Evolutionary conservation across 1,140 invertebrate genomes (phyloP).

Genomic region (Lanistes nyassanus): DNA sequence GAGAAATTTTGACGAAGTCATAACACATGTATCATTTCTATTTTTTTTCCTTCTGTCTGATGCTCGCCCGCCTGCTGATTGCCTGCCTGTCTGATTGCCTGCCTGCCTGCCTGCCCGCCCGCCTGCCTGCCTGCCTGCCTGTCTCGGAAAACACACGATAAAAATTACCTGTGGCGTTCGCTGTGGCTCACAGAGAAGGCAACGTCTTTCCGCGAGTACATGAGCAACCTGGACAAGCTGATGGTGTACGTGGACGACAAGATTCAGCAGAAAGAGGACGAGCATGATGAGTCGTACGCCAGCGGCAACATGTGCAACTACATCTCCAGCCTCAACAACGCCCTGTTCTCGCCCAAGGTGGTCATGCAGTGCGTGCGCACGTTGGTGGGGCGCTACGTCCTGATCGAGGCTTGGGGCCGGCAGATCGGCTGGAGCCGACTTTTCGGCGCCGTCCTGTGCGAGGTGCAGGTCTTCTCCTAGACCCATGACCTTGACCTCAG

Average conservation of each 20-base stretch:
- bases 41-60: too few species aligned
- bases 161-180: too few species aligned
- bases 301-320: constrained; percentile 68
- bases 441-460: constrained; percentile 71
- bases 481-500: neutral
- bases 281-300: constrained; percentile 51
- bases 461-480: constrained; percentile 63
- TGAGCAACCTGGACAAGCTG: constrained; percentile 70
- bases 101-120: too few species aligned
- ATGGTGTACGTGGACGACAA: constrained; percentile 71
- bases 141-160: too few species aligned
- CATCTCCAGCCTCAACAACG: constrained; percentile 70
- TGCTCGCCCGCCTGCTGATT: too few species aligned
- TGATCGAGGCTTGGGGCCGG: constrained; percentile 70
- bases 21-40: too few species aligned
- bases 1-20: too few species aligned
- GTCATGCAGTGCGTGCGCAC: constrained; percentile 69
- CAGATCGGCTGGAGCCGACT: constrained; percentile 70
- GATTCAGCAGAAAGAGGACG: constrained; percentile 53
- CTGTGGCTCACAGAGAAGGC: constrained; percentile 30
- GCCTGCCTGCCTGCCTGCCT: too few species aligned
- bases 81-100: neutral
- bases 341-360: constrained; percentile 68
- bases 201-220: constrained; percentile 57
- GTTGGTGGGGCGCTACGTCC: constrained; percentile 70